Evolutionary conservation across 2,113 vertebrate genomes (phyloP).

Genomic region (Pelvicachromis taeniatus): DNA sequence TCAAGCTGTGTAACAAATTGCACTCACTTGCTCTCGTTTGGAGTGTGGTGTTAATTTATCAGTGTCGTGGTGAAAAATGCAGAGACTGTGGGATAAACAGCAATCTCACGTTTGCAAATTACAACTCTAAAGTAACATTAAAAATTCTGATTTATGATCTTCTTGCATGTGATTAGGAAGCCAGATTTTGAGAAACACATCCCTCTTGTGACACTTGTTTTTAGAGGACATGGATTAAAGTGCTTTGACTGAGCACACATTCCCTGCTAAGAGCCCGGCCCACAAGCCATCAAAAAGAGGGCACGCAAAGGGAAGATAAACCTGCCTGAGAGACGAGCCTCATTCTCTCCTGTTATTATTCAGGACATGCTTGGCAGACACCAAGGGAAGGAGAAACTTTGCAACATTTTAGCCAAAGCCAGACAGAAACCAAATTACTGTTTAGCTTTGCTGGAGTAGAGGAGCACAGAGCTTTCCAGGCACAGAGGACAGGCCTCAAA

Average conservation of each 20-base stretch:
- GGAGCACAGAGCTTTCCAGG: constrained; percentile 9
- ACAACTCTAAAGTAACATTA: background rate
- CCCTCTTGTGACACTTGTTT: constrained; percentile 13
- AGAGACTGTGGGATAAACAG: background rate
- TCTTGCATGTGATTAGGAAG: background rate
- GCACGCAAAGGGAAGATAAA: background rate
- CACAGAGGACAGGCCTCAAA: constrained; percentile 5
- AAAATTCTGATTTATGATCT: background rate
- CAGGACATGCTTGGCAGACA: constrained; percentile 39
- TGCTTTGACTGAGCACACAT: background rate
- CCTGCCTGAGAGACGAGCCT: background rate
- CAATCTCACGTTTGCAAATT: background rate
- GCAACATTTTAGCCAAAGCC: constrained; percentile 16
- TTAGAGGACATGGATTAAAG: background rate
- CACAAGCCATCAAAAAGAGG: background rate
- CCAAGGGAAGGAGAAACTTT: constrained; percentile 24
- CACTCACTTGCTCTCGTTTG: background rate
- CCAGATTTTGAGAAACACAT: background rate
- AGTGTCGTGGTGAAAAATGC: background rate
- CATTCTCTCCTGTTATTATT: constrained; percentile 31
- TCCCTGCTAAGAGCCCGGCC: background rate
- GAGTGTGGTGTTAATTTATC: background rate
- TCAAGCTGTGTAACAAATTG: background rate
- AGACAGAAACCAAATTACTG: constrained; percentile 27
- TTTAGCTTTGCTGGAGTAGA: constrained; percentile 28